These are phyloP conservation scores for Drosophila antonietae DNA, from an alignment of 2,888 invertebrate species.

Conservation along the genomic window DNA sequence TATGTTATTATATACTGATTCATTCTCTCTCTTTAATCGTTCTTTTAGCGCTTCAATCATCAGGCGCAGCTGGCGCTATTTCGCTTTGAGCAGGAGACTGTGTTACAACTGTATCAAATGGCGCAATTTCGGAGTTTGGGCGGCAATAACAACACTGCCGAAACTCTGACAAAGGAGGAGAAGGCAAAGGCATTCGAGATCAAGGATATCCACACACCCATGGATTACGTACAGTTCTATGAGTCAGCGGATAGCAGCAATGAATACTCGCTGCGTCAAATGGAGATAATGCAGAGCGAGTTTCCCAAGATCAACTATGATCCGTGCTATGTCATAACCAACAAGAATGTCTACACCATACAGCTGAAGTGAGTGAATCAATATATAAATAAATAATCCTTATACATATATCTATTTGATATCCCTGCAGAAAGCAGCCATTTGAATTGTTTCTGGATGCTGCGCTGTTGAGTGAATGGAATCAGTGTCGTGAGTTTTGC, in stretches of 20 bases:
- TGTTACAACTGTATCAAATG: constrained; percentile 84
- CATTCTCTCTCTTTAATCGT: background rate
- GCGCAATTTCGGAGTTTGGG: constrained; percentile 68
- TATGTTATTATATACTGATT: background rate
- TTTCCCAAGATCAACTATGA: constrained; percentile 84
- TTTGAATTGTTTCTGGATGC: constrained; percentile 83
- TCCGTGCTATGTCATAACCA: constrained; percentile 84
- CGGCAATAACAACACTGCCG: constrained; percentile 43
- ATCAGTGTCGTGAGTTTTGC: constrained; percentile 84
- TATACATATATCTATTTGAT: background rate
- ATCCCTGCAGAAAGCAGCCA: constrained; percentile 78
- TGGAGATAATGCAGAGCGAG: constrained; percentile 83
- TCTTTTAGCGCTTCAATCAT: constrained; percentile 80
- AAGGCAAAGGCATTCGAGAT: constrained; percentile 80
- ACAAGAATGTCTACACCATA: constrained; percentile 84
- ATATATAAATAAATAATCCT: background rate
- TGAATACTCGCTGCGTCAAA: constrained; percentile 81
- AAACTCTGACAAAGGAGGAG: constrained; percentile 78
- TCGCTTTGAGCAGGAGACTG: constrained; percentile 83
- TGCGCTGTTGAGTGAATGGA: constrained; percentile 81
- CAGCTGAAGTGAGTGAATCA: constrained; percentile 78
- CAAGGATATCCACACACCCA: constrained; percentile 81
- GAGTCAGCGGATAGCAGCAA: constrained; percentile 73
- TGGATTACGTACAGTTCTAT: constrained; percentile 83
- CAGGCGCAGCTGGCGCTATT: constrained; percentile 81